phyloP scores from a whole-genome alignment of 2,888 invertebrate species.

The Pediacus dermestoides region DNA sequence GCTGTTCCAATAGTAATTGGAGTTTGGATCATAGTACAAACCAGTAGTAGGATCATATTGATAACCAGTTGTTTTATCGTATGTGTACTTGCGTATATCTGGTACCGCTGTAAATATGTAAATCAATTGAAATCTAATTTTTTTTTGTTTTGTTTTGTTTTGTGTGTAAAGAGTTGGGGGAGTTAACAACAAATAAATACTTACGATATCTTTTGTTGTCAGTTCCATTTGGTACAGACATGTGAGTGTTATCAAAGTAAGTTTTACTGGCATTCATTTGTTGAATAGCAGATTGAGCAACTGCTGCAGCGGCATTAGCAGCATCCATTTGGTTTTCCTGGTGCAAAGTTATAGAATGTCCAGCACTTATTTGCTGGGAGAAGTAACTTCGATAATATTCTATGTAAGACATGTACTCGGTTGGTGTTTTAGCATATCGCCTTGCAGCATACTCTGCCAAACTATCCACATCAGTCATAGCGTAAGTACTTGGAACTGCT shows the following conservation, averaged over 20 bases:
- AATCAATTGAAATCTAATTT: constrained; percentile 33
- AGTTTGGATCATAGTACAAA: constrained; percentile 93
- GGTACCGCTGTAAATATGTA: constrained; percentile 59
- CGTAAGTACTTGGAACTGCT: constrained; percentile 51
- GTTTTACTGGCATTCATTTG: constrained; percentile 55
- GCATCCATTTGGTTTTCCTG: constrained; percentile 64
- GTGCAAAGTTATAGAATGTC: constrained; percentile 51
- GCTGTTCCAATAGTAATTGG: constrained; percentile 95
- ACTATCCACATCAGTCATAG: constrained; percentile 65
- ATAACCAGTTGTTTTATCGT: constrained; percentile 92
- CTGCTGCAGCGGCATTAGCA: constrained; percentile 83
- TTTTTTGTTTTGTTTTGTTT: too few relatives aligned
- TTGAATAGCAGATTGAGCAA: constrained; percentile 82
- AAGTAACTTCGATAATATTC: constrained; percentile 74
- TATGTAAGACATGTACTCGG: constrained; percentile 67
- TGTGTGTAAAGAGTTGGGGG: too few relatives aligned
- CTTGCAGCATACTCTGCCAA: constrained; percentile 74
- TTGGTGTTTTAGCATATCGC: constrained; percentile 67
- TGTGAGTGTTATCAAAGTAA: constrained; percentile 49
- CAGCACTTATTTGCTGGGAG: constrained; percentile 59
- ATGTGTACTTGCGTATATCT: constrained; percentile 87
- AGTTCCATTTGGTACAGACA: constrained; percentile 58
- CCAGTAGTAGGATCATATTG: constrained; percentile 92
- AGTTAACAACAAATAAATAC: constrained; percentile 30
- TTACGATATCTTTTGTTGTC: constrained; percentile 65